Base-by-base conservation (phyloP, 2,888 invertebrate species). In the Aporophyla nigra region DNA sequence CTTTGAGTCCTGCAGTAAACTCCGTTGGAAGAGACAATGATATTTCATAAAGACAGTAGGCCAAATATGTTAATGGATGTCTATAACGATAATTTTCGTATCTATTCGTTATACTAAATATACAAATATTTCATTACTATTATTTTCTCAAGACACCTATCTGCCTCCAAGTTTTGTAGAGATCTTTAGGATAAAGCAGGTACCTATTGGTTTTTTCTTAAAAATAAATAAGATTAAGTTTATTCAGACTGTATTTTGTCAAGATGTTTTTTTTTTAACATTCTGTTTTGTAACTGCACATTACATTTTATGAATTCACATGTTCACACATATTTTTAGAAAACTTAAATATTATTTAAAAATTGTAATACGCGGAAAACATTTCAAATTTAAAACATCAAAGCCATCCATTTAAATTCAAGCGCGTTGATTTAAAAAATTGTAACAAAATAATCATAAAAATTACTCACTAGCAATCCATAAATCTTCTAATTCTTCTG, bases 401-500 rank as follows among this genome's bases (percentile, higher is more conserved):
- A 84, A 83, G 76, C 43, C 75, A 83, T 81, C 62, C 73, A 79
- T 71, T 19, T 82, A 75, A 74, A 67, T 74, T 78, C 73, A 84
- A 74, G 70, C 68, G 72, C 63, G 78, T 78, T 78, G 59, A 81
- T 82, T 73, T n/a, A 72, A 80, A 86, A 83, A 87, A 80, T 65
- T 82, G 70, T 84, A 89, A 85, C 87, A 90, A 85, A 85, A 88
- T 88, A 88, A 90, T 87, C 88, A 89, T 90, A 89, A 89, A 90
- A 90, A 90, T 89, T 93, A 95, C 95, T 95, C 91, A 95, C 95
- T 91, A 91, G 90, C 82, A 90, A 92, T 92, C 92, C 92, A 91
- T 92, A 92, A 93, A 93, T 92, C 91, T 94, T 91, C 90, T 92
- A 92, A 92, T 92, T 92, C 92, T 91, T 91, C 91, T 90, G 88